Base-by-base conservation (phyloP, 2,888 invertebrate genomes). In the Euphydryas editha region DNA sequence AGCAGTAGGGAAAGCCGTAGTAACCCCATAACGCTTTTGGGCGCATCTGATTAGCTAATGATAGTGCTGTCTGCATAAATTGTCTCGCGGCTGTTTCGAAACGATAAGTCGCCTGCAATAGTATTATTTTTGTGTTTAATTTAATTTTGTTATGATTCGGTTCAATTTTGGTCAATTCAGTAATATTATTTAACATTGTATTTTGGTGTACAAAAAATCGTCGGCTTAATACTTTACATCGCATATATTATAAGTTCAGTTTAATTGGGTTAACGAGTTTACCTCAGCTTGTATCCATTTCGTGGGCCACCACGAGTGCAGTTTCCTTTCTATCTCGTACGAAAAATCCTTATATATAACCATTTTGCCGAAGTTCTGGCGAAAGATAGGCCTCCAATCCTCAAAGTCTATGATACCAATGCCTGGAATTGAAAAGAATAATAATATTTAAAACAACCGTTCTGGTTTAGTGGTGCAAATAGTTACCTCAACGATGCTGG, bases 1-100 rank as follows among this genome's bases (percentile, higher is more conserved):
- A 97, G 86, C 97, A 97, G 80, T 96, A 95, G 0, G 98, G 97
- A 84, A 95, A 97, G 5, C 95, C 96, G 81, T 97, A 98, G 86
- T 96, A 98, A 0, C 97, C 96, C 97, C 97, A 97, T 1, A 83
- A 80, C 0, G 96, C 97, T 0, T 85, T 81, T 0, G 97, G 96
- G 6, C 97, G 87, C 73, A 96, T 79, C 67, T 88, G 82, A 77
- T 93, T 94, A 0, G 95, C 96, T 0, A 94, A 60, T 0, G 90
- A 80, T 2, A 97, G 73, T 0, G 97, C 96, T 18, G 93, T 89
- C 78, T 95, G 93, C 94, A 97, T 95, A 81, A 96, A 96, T 5
- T 86, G 78, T 30, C 92, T 88, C 0, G 93, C 95, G 17, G 93
- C 83, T 49, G 85, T 84, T 77, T 96, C 96, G 77, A 96, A 96